These are phyloP conservation scores for Bellardia pandia DNA, from an alignment of 2,888 invertebrate species.

Conservation along the genomic window DNA sequence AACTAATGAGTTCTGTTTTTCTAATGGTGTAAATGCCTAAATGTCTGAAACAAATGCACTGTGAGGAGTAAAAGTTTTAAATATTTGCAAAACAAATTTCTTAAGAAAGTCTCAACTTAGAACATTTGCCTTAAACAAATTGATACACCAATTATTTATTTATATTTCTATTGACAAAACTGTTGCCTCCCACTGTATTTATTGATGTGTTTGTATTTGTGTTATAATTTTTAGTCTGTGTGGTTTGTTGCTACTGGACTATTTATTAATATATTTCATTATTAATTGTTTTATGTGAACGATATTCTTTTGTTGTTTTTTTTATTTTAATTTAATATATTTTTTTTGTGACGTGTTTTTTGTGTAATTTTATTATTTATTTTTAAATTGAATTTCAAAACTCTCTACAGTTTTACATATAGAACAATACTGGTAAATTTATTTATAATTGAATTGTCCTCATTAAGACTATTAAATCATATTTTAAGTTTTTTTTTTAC, in stretches of 20 bases:
- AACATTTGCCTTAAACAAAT: not conserved
- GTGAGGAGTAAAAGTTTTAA: not conserved
- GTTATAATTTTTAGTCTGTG: not conserved
- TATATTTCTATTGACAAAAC: not conserved
- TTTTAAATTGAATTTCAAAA: not conserved
- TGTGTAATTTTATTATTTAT: not conserved
- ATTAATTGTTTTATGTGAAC: slow-evolving; percentile 39
- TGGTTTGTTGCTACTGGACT: not conserved
- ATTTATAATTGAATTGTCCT: not conserved
- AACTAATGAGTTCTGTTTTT: slow-evolving; percentile 53
- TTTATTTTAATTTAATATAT: not conserved
- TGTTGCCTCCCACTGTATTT: not conserved
- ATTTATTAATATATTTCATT: slow-evolving; percentile 27
- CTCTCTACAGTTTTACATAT: not conserved
- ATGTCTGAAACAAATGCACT: not conserved
- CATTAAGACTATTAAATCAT: not conserved
- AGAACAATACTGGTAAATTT: not conserved
- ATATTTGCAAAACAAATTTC: not conserved
- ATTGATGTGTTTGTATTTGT: not conserved
- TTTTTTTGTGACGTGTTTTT: not conserved
- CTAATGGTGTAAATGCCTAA: not conserved
- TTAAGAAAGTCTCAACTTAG: not conserved
- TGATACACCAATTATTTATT: no score
- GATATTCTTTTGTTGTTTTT: not conserved
- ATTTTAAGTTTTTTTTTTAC: no score